Base-by-base conservation (phyloP, 2,113 vertebrate species). In the Naja naja region DNA sequence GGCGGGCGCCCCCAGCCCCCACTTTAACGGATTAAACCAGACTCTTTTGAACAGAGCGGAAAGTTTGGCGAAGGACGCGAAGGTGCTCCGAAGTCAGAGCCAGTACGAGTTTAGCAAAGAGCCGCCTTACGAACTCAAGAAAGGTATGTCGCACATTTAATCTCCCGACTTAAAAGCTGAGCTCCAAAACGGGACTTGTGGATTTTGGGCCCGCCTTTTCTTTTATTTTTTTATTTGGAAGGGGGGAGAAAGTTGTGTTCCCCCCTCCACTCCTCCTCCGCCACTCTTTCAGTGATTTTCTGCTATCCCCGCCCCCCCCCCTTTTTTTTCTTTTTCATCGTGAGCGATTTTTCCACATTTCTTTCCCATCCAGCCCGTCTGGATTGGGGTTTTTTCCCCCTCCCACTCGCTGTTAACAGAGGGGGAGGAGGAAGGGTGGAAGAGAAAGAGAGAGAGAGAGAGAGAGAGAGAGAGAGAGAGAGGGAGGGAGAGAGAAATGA, bases 61-160 rank as follows among this genome's bases (percentile, higher is more conserved):
- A 96, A 98, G 98, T 98, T 97, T 99, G 98, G 98, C 98, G 93
- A 99, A 99, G 97, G 99, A 99, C 96, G 98, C 98, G 98, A 99
- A 99, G 98, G 94, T 97, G 93, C 97, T 98, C 97, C 98, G 99
- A 97, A 98, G 98, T 98, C 99, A 99, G 97, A 98, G 98, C 95
- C 99, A 99, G 97, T 98, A 99, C 98, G 99, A 99, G 96, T 98
- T 99, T 97, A 98, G 99, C 98, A 99, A 99, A 99, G 99, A 99
- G 98, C 98, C 99, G 96, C 98, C 99, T 98, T 99, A 99, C 98
- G 99, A 99, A 98, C 97, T 99, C 98, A 99, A 99, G 98, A 99
- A 99, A 99, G 99, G 99, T 99, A 99, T 99, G 99, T 99, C 99
- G 98, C 98, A 99, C 98, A 99, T 99, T 99, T 99, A 56, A 99